These are phyloP conservation scores for Melitaea cinxia DNA, from an alignment of 1,140 invertebrate species.

Conservation along the genomic window DNA sequence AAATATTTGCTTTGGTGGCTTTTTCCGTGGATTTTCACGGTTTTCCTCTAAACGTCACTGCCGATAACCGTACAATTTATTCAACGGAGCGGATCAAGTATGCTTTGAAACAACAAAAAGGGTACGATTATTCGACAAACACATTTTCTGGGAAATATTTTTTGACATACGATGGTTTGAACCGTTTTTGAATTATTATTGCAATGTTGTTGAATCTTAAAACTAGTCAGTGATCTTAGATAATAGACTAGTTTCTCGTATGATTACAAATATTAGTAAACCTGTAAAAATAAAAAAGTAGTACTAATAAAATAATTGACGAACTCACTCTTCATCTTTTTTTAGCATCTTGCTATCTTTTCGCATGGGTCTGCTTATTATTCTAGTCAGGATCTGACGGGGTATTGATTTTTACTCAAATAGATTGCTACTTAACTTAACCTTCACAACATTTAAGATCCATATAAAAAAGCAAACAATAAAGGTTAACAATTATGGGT, in stretches of 20 bases:
- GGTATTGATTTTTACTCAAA: not conserved
- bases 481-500: too few species aligned
- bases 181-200: not conserved
- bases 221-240: not conserved
- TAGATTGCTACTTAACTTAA: not conserved
- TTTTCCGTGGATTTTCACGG: constrained; percentile 66
- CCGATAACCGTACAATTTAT: constrained; percentile 72
- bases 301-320: too few species aligned
- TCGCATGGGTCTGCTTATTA: too few species aligned
- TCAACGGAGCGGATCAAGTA: constrained; percentile 74
- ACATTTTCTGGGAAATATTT: constrained; percentile 62
- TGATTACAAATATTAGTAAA: too few species aligned
- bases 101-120: constrained; percentile 77
- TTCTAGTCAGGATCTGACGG: too few species aligned
- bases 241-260: too few species aligned
- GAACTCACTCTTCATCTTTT: too few species aligned
- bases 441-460: too few species aligned
- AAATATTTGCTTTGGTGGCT: constrained; percentile 75
- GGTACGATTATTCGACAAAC: constrained; percentile 44
- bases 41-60: constrained; percentile 62
- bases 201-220: not conserved
- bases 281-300: too few species aligned
- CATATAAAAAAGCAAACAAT: too few species aligned
- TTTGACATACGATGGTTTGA: constrained; percentile 32
- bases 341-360: too few species aligned